These are phyloP conservation scores for Cerastoderma edule DNA, from an alignment of 2,888 invertebrate species.

Conservation along the genomic window DNA sequence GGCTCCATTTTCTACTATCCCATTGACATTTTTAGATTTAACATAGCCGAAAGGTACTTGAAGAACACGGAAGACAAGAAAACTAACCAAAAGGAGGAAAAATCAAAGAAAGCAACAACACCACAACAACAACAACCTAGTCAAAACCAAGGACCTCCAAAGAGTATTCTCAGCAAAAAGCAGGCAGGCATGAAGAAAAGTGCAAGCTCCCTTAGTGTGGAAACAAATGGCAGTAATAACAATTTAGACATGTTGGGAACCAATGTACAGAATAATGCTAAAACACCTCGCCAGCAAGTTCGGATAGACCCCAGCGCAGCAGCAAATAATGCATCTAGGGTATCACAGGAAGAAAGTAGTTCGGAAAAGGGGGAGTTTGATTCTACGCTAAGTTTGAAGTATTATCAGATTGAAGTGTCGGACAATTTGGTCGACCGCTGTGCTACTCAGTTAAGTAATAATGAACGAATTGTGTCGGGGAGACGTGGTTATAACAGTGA, in stretches of 20 bases:
- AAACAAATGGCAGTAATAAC: slow-evolving; percentile 25
- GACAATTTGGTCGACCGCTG: slow-evolving; percentile 80
- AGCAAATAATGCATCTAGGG: slow-evolving; percentile 4
- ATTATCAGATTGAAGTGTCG: slow-evolving; percentile 80
- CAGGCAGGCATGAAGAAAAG: slow-evolving; percentile 45
- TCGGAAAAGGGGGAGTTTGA: slow-evolving; percentile 77
- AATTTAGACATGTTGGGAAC: slow-evolving; percentile 30
- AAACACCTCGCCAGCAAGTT: slow-evolving; percentile 42
- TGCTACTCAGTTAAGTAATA: slow-evolving; percentile 81
- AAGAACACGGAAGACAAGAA: slow-evolving; percentile 55
- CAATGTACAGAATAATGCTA: slow-evolving; percentile 35
- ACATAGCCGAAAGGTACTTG: slow-evolving; percentile 76
- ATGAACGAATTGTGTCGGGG: slow-evolving; percentile 78
- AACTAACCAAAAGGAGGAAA: slow-evolving; percentile 51
- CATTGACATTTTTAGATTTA: slow-evolving; percentile 76
- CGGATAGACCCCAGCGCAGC: slow-evolving; percentile 53
- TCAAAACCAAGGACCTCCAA: slow-evolving; percentile 45
- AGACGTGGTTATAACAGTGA: slow-evolving; percentile 60
- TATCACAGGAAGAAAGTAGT: slow-evolving; percentile 31
- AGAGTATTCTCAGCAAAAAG: slow-evolving; percentile 58
- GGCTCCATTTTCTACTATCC: slow-evolving; percentile 82
- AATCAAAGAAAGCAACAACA: slow-evolving; percentile 42
- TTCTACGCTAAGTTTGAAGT: slow-evolving; percentile 75
- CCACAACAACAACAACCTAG: slow-evolving; percentile 44
- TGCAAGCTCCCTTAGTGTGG: slow-evolving; percentile 29